A percentile compares a stretch with the other conserved stretches of the same genome.
phyloP scores from a whole-genome alignment of 2,888 invertebrate genomes.

The Drosophila emarginata region DNA sequence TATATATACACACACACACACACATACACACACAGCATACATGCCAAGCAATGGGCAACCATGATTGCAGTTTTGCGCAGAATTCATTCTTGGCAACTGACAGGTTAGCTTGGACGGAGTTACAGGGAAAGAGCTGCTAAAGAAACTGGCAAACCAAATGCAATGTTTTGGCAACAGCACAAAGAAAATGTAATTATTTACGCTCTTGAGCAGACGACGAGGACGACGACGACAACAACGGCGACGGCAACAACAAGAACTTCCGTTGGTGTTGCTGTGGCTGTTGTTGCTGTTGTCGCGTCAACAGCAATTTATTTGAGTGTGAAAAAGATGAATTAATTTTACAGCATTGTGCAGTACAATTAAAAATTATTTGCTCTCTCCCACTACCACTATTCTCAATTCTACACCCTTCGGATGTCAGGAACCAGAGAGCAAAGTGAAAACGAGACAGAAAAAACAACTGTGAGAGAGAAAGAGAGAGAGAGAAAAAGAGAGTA shows the following conservation, averaged over 20 bases:
- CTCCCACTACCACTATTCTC: slow-evolving; percentile 9
- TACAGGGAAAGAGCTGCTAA: slow-evolving; percentile 9
- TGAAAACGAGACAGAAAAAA: neutral
- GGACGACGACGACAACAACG: slow-evolving; percentile 25
- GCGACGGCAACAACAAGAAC: slow-evolving; percentile 14
- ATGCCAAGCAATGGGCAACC: slow-evolving; percentile 30
- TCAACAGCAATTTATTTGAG: slow-evolving; percentile 78
- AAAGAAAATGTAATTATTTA: slow-evolving; percentile 78
- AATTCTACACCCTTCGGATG: slow-evolving; percentile 16
- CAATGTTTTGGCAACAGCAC: slow-evolving; percentile 75
- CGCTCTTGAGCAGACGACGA: slow-evolving; percentile 71
- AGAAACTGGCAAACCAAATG: slow-evolving; percentile 46
- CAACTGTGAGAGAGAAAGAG: neutral
- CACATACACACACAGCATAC: slow-evolving; percentile 61
- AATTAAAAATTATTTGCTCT: slow-evolving; percentile 77
- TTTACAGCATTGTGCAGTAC: slow-evolving; percentile 79
- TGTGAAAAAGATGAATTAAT: slow-evolving; percentile 78
- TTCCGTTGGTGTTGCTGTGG: slow-evolving; percentile 33
- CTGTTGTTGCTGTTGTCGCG: slow-evolving; percentile 55
- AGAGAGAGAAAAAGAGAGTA: slow-evolving; percentile 13
- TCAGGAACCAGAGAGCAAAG: slow-evolving; percentile 14
- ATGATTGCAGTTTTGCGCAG: slow-evolving; percentile 42
- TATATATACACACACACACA: no score
- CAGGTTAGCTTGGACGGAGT: slow-evolving; percentile 35
- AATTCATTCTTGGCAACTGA: slow-evolving; percentile 50